Evolutionary conservation across 2,797 vertebrate species (phyloP), one percentile per base, ranked within the genome.

Genomic region (Tenualosa thibaudeaui): DNA sequence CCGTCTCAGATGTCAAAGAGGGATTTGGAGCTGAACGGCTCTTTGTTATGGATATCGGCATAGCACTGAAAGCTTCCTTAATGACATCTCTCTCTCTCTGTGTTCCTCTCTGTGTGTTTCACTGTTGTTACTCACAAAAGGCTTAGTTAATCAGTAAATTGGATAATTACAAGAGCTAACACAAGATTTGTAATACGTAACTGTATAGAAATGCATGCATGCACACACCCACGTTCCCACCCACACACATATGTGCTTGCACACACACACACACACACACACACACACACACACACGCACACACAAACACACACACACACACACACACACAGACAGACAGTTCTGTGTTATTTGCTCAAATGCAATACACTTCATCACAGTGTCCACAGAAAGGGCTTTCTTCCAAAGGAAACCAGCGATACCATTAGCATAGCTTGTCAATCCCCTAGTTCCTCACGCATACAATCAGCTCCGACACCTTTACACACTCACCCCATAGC

Each of bases 1-100:
- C 87, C 85, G 89, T 95, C 95, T 93, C 94, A 89, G 83, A 82
- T 88, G 88, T 88, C 86, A 87, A 26, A 78, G 84, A n/a, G 84
- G 81, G 31, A 78, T 83, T 50, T 53, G 51, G 81, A 51, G 50
- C 54, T 84, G 82, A 85, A 50, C 65, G 81, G 84, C 71, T 81
- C 87, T 83, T 86, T 86, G 84, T 84, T 84, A 19, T 82, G 56
- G 86, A 53, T 82, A 86, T 62, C 51, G 75, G 81, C 65, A 65
- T 83, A 88, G 75, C 37, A 75, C 68, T 78, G 37, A 78, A 40
- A 78, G 37, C 40, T 78, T 75, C 31, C 68, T 75, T 78, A 7
- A 46, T 78, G 71, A 37, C 71, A 22, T 17, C 37, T 78, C 37
- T 43, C 26, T 78, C 4, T 78, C 15, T 78, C 13, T 78, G 3